Evolutionary conservation across 2,797 vertebrate genomes (phyloP), one percentile per base, ranked within the genome.

Genomic region (Trachops cirrhosus): DNA sequence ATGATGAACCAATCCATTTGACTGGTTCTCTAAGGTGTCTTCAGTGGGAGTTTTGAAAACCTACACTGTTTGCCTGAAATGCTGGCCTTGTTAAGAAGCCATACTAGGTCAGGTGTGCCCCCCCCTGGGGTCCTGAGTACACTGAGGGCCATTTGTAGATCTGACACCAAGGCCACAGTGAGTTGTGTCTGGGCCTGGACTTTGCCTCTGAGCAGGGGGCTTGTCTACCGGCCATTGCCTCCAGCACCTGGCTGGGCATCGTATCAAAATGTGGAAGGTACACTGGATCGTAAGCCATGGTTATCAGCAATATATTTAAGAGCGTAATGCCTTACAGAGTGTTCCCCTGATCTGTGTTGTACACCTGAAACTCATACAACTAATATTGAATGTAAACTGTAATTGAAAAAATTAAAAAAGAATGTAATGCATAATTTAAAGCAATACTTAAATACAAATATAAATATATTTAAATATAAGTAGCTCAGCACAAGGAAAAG

Each of bases 1-100:
- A 1, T 1, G 9, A 4, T 21, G 2, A 10, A 11, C 16, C 2
- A 9, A 5, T 4, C 73, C 29, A 0, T 19, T 29, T 29, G 14
- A 10, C 3, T 9, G 14, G 22, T 50, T 50, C 18, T 32, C 50
- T 67, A 52, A 26, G 29, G 48, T 32, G 39, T 54, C 59, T 24
- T 24, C 41, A 8, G 0, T 5, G 5, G 62, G 44, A 1, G 29
- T 50, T 48, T 77, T 75, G 52, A 39, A 88, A 94, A 54, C 46
- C 46, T 4, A 5, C 32, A 21, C 14, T 6, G 48, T 67, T 68
- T 67, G 15, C 73, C 34, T n/a, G 50, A 46, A 73, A 48, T 4
- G 0, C 15, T 62, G 87, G 37, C 44, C 21, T 88, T 39, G 18
- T 24, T 8, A 50, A n/a, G 26, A 12, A 57, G 87, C 73, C 37